Percentiles rank a stretch among this genome's conserved stretches.
These are phyloP conservation scores for Melikaiella ostensackeni DNA, from an alignment of 2,888 invertebrate genomes.

Conservation along the genomic window DNA sequence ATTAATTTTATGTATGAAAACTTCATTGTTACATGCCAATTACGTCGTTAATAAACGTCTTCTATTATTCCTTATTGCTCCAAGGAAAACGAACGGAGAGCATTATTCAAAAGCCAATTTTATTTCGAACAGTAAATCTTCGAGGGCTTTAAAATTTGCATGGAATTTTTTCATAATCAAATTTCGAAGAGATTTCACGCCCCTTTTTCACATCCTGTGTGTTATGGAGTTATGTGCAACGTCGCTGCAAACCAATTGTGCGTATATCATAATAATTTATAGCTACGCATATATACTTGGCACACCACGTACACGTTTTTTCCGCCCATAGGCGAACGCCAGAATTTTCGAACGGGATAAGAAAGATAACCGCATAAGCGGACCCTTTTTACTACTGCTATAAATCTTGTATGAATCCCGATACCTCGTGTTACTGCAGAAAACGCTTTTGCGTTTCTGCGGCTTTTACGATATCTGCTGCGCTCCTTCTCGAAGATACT, in stretches of 20 bases:
- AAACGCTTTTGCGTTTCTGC: conserved; percentile 25
- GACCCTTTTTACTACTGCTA: conserved; percentile 44
- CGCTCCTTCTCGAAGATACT: conserved; percentile 16
- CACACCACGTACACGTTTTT: conserved; percentile 23
- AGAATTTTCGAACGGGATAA: conserved; percentile 30
- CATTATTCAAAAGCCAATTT: conserved; percentile 31
- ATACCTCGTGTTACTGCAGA: conserved; percentile 35
- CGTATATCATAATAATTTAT: conserved; percentile 38
- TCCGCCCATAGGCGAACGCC: conserved; percentile 37
- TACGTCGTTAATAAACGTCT: not conserved
- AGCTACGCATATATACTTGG: conserved; percentile 28
- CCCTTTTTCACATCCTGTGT: conserved; percentile 24
- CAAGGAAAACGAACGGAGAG: not conserved
- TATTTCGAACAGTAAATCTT: conserved; percentile 28
- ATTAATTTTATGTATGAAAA: not conserved
- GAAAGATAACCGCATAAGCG: conserved; percentile 37
- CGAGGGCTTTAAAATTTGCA: conserved; percentile 31
- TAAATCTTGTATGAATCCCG: conserved; percentile 41
- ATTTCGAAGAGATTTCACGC: conserved; percentile 37
- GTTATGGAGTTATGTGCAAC: conserved; percentile 37
- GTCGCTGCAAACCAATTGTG: conserved; percentile 37
- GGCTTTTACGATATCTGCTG: conserved; percentile 35
- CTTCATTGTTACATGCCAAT: not conserved
- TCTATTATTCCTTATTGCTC: conserved; percentile 32
- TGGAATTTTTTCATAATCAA: conserved; percentile 36